These are phyloP conservation scores for Toxostoma redivivum DNA, from an alignment of 2,113 vertebrate species.

Conservation along the genomic window DNA sequence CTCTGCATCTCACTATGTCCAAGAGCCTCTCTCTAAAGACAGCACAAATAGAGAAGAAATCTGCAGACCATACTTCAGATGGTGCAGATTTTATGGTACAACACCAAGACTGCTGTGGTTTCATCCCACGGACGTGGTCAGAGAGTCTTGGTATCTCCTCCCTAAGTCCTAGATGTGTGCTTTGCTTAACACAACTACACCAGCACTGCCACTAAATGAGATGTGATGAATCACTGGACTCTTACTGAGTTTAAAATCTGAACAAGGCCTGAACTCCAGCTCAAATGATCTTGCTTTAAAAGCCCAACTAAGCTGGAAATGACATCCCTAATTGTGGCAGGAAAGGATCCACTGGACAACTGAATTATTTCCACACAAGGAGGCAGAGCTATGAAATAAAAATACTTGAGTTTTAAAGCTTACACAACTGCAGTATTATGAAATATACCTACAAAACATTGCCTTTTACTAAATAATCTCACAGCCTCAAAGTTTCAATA, in stretches of 20 bases:
- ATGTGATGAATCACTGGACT: neutral
- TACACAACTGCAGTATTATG: neutral
- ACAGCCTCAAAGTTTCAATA: neutral
- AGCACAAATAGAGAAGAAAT: neutral
- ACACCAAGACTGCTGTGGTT: neutral
- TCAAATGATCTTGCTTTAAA: neutral
- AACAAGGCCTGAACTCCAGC: neutral
- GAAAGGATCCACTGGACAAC: neutral
- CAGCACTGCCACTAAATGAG: neutral
- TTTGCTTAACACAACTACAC: neutral
- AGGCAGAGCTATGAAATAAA: neutral
- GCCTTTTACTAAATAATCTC: neutral
- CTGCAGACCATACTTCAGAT: neutral
- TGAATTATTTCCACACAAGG: neutral
- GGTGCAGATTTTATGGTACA: neutral
- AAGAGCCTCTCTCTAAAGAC: neutral
- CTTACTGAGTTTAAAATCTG: neutral
- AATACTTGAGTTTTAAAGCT: neutral
- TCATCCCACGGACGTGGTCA: neutral
- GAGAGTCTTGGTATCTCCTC: neutral
- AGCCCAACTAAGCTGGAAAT: neutral
- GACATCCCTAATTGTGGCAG: neutral
- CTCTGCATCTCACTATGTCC: neutral
- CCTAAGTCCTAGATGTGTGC: neutral
- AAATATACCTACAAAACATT: neutral